phyloP scores from a whole-genome alignment of 1,140 invertebrate species.

The Lucilia sericata region DNA sequence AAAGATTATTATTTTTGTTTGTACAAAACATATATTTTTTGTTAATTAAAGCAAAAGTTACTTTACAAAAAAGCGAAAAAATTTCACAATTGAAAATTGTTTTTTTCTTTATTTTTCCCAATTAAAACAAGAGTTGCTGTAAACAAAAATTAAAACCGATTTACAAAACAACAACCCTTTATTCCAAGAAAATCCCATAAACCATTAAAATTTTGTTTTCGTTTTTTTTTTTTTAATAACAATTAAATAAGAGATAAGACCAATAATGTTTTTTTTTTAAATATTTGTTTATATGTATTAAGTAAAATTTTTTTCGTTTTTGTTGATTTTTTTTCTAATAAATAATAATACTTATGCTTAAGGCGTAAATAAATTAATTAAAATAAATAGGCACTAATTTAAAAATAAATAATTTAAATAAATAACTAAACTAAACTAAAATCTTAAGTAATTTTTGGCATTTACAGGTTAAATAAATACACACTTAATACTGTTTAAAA shows the following conservation, averaged over 20 bases:
- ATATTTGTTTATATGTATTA: conserved; percentile 24
- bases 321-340: conserved; percentile 34
- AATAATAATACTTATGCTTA: conserved; percentile 61
- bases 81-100: no score
- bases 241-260: conserved; percentile 23
- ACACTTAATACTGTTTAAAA: conserved; percentile 24
- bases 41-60: no score
- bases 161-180: neutral
- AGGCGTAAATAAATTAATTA: conserved; percentile 52
- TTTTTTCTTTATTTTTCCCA: no score
- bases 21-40: no score
- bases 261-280: conserved; percentile 28
- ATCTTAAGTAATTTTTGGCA: conserved; percentile 26
- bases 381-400: conserved; percentile 58
- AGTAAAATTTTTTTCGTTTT: conserved; percentile 21
- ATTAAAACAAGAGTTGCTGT: no score
- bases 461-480: neutral
- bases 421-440: conserved; percentile 43
- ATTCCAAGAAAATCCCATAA: neutral
- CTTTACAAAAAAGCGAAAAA: no score
- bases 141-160: neutral
- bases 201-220: neutral
- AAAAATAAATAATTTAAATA: conserved; percentile 40
- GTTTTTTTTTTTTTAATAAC: conserved; percentile 8
- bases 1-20: no score